These are phyloP conservation scores for Gryon sp. DNA, from an alignment of 1,140 invertebrate genomes.

Conservation along the genomic window DNA sequence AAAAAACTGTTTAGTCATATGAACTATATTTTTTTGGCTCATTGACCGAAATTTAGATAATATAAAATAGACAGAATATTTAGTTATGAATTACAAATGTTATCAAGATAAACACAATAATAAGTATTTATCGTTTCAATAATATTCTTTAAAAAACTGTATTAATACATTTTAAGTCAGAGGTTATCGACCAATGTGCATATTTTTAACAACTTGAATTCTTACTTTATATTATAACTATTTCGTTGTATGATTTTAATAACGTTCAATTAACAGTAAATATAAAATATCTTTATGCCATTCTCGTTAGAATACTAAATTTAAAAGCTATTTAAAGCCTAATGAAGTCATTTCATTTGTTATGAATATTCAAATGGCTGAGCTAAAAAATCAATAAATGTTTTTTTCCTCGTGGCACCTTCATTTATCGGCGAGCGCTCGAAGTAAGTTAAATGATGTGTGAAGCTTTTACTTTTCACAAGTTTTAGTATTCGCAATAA, in stretches of 20 bases:
- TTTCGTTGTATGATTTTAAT: too few relatives aligned
- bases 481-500: slow-evolving; percentile 29
- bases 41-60: too few relatives aligned
- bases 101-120: too few relatives aligned
- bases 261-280: slow-evolving; percentile 6
- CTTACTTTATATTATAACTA: too few relatives aligned
- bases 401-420: slow-evolving; percentile 29
- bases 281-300: slow-evolving; percentile 20
- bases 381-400: slow-evolving; percentile 32
- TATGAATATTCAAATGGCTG: slow-evolving; percentile 35
- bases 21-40: too few relatives aligned
- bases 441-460: slow-evolving; percentile 38
- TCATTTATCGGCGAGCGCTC: slow-evolving; percentile 7
- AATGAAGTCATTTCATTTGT: slow-evolving; percentile 46
- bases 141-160: too few relatives aligned
- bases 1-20: too few relatives aligned
- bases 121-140: too few relatives aligned
- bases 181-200: neutral
- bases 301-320: slow-evolving; percentile 14
- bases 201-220: slow-evolving; percentile 6
- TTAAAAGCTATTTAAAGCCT: slow-evolving; percentile 32
- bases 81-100: too few relatives aligned
- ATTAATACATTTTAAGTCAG: too few relatives aligned
- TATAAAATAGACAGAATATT: too few relatives aligned
- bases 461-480: slow-evolving; percentile 40